Conservation (phyloP, 2,888 invertebrate genomes). For the Desoria tigrina region DNA sequence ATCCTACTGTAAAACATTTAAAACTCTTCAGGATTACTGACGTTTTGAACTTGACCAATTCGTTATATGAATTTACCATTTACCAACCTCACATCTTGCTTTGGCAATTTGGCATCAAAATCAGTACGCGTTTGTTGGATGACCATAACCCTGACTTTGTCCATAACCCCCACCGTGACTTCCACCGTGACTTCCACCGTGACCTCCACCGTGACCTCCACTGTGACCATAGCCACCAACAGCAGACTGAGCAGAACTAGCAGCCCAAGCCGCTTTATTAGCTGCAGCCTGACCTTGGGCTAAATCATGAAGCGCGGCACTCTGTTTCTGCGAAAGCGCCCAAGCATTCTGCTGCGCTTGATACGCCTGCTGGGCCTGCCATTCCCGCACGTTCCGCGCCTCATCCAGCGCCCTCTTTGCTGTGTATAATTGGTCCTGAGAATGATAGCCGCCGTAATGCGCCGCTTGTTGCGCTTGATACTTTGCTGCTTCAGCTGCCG, state of each 20-base stretch:
- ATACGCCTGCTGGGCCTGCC: slow-evolving; percentile 15
- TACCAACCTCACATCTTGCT: too few relatives aligned
- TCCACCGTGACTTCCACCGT: slow-evolving; percentile 1
- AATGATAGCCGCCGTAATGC: slow-evolving; percentile 19
- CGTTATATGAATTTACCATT: too few relatives aligned
- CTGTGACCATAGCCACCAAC: slow-evolving; percentile 8
- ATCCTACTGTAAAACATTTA: too few relatives aligned
- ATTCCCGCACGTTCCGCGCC: slow-evolving; percentile 18
- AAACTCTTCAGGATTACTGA: too few relatives aligned
- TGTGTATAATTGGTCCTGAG: slow-evolving; percentile 25
- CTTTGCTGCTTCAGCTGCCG: slow-evolving; percentile 24
- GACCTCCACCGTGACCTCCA: slow-evolving; percentile 11
- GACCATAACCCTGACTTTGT: not conserved
- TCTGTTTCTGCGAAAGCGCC: slow-evolving; percentile 11
- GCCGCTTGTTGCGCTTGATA: slow-evolving; percentile 3
- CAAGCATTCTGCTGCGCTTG: slow-evolving; percentile 15
- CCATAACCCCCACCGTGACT: not conserved
- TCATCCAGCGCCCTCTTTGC: slow-evolving; percentile 23
- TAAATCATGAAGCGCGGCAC: slow-evolving; percentile 12
- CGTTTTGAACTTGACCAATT: too few relatives aligned
- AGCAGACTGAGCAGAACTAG: slow-evolving; percentile 12
- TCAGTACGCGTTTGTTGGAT: not conserved
- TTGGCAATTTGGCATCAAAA: too few relatives aligned
- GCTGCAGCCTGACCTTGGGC: slow-evolving; percentile 15
- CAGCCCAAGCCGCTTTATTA: slow-evolving; percentile 22